Evolutionary conservation across 1,140 invertebrate genomes (phyloP).

Genomic region (Procambarus clarkii): DNA sequence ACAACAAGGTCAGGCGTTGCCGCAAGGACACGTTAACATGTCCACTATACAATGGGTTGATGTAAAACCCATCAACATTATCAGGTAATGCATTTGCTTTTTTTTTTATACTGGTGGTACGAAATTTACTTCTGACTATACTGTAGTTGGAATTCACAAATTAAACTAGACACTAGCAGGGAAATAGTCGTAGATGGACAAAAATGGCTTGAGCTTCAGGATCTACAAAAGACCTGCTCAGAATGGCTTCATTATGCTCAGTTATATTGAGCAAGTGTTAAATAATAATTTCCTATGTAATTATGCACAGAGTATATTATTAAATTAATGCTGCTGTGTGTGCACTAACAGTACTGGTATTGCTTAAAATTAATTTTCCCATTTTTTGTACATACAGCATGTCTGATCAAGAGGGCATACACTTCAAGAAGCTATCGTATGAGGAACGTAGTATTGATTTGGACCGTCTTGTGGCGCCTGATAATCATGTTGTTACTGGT

Average conservation of each 20-base stretch:
- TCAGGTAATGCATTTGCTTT: constrained; percentile 40
- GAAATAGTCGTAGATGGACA: too few relatives aligned
- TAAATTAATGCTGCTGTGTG: too few relatives aligned
- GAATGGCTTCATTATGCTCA: too few relatives aligned
- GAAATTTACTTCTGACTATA: too few relatives aligned
- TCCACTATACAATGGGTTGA: constrained; percentile 82
- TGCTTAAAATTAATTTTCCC: not conserved
- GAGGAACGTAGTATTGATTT: constrained; percentile 31
- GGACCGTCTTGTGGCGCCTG: constrained; percentile 13
- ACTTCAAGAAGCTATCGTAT: constrained; percentile 34
- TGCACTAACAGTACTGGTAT: too few relatives aligned
- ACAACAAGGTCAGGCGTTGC: constrained; percentile 83
- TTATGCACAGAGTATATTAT: too few relatives aligned
- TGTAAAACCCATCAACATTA: constrained; percentile 81
- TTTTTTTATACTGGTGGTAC: not conserved
- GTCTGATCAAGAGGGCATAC: not conserved
- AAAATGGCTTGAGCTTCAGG: too few relatives aligned
- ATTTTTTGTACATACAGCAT: not conserved
- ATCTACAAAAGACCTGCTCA: too few relatives aligned
- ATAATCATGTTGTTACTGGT: constrained; percentile 23
- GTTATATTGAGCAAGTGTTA: too few relatives aligned
- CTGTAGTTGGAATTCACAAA: too few relatives aligned
- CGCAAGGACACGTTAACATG: constrained; percentile 81
- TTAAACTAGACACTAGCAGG: too few relatives aligned
- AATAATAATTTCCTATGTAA: too few relatives aligned